Conservation (phyloP, 2,113 vertebrate species). For the Leptocoma aspasia region DNA sequence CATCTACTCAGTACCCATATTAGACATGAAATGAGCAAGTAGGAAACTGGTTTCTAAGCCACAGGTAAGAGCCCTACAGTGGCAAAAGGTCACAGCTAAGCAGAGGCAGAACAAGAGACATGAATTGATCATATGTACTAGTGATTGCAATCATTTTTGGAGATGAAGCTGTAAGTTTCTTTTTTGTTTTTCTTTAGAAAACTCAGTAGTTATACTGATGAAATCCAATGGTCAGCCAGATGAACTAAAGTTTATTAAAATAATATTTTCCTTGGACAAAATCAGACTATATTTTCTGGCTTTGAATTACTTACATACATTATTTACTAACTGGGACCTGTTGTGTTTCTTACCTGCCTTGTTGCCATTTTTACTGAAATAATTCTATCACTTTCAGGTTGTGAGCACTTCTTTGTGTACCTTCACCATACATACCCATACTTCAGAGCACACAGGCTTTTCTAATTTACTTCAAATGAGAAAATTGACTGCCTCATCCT, state of each 20-base stretch:
- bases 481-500: background rate
- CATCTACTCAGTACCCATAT: accelerated
- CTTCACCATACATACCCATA: accelerated
- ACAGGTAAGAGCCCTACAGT: background rate
- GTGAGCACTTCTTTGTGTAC: background rate
- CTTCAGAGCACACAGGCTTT: background rate
- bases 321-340: background rate
- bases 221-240: background rate
- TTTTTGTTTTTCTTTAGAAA: background rate
- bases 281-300: background rate
- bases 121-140: accelerated
- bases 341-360: background rate
- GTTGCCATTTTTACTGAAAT: background rate
- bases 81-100: background rate
- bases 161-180: background rate
- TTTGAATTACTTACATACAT: background rate
- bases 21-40: background rate
- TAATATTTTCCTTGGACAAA: background rate
- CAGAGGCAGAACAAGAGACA: background rate
- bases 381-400: background rate
- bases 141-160: background rate
- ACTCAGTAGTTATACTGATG: background rate
- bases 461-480: background rate
- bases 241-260: background rate
- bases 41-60: background rate